Evolutionary conservation across 2,888 invertebrate genomes (phyloP).

Genomic region (Steinernema hermaphroditum): DNA sequence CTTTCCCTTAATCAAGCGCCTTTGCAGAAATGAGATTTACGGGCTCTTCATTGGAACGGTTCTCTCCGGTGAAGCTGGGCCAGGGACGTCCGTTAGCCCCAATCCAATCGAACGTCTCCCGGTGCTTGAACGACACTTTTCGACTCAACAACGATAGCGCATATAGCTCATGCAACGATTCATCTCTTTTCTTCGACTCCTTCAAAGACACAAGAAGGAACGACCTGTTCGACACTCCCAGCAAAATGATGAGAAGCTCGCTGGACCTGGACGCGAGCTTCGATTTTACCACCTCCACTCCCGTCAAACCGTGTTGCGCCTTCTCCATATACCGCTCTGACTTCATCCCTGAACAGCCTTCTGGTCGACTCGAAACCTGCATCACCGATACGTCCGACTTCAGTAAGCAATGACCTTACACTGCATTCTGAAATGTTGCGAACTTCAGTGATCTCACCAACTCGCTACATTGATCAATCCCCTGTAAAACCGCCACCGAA

Average conservation of each 20-base stretch:
- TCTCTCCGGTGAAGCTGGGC: neutral
- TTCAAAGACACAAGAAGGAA: neutral
- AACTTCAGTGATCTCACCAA: conserved; percentile 13
- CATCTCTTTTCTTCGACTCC: conserved; percentile 13
- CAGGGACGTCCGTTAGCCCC: conserved; percentile 7
- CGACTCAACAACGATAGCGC: conserved; percentile 19
- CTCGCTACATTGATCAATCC: conserved; percentile 6
- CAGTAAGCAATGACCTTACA: conserved; percentile 2
- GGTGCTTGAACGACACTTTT: conserved; percentile 20
- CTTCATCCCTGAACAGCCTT: conserved; percentile 22
- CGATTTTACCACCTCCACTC: conserved; percentile 7
- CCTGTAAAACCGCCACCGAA: conserved; percentile 16
- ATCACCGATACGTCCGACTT: conserved; percentile 13
- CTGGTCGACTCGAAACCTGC: neutral
- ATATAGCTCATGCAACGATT: conserved; percentile 11
- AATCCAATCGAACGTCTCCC: conserved; percentile 11
- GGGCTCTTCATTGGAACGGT: neutral
- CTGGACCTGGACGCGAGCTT: neutral
- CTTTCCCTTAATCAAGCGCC: neutral
- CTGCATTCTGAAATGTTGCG: neutral
- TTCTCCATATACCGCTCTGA: neutral
- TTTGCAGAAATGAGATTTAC: conserved; percentile 9
- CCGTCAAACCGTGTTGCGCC: neutral
- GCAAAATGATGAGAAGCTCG: neutral
- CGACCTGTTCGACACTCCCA: neutral